These are phyloP conservation scores for Ceraclea dissimilis DNA, from an alignment of 2,888 invertebrate genomes.

Conservation along the genomic window DNA sequence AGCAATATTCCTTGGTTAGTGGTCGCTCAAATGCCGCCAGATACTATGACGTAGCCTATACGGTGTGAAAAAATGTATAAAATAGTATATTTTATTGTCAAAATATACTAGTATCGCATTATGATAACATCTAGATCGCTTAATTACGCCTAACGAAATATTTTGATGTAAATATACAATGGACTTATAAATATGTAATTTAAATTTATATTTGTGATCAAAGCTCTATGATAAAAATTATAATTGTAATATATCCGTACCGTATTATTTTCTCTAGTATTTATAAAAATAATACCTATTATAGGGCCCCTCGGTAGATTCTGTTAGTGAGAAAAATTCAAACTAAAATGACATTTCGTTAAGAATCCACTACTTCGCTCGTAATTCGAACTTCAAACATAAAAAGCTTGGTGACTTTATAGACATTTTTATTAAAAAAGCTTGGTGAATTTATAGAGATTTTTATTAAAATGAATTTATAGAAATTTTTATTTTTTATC, in stretches of 20 bases:
- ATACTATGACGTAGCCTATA: neutral
- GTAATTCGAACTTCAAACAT: too few relatives aligned
- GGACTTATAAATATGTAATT: constrained; percentile 5
- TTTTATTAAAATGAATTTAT: too few relatives aligned
- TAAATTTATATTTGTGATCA: constrained; percentile 5
- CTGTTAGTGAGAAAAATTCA: too few relatives aligned
- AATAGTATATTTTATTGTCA: constrained; percentile 7
- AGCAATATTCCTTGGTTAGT: constrained; percentile 6
- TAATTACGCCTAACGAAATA: constrained; percentile 6
- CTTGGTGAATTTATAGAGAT: too few relatives aligned
- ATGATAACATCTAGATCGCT: constrained; percentile 2
- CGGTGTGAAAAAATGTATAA: constrained; percentile 5
- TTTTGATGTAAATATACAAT: constrained; percentile 4
- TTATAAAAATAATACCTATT: neutral
- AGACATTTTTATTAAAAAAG: too few relatives aligned
- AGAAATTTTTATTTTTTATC: too few relatives aligned
- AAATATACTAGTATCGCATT: neutral
- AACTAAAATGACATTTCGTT: too few relatives aligned
- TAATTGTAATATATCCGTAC: constrained; percentile 1
- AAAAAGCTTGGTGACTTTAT: too few relatives aligned
- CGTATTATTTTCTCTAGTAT: neutral
- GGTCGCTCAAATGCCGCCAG: constrained; percentile 1
- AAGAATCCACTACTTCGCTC: too few relatives aligned
- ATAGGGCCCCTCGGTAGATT: too few relatives aligned
- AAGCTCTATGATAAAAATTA: neutral